Evolutionary conservation across 1,140 invertebrate genomes (phyloP).

Genomic region (Aplysia californica): DNA sequence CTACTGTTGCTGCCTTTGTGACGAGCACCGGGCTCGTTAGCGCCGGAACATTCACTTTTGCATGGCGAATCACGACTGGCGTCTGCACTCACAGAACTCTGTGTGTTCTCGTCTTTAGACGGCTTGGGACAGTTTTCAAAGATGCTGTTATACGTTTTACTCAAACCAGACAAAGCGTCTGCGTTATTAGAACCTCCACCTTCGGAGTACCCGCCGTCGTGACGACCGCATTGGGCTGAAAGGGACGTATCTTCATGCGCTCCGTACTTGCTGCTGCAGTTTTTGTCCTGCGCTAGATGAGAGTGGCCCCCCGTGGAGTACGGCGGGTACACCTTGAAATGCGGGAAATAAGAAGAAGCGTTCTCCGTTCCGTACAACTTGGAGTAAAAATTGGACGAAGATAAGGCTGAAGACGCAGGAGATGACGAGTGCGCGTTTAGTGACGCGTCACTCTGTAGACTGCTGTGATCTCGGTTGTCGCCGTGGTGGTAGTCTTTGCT

Average conservation of each 20-base stretch:
- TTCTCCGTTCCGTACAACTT: background rate
- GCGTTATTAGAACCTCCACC: background rate
- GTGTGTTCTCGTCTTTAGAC: background rate
- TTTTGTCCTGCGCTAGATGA: background rate
- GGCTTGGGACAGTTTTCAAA: background rate
- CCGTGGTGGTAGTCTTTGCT: background rate
- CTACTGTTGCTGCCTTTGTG: background rate
- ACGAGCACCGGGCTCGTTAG: no score
- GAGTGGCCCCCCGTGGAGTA: background rate
- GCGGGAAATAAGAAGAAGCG: background rate
- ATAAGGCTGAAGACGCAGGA: no score
- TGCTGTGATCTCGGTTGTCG: background rate
- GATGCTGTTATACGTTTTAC: background rate
- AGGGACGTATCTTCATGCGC: no score
- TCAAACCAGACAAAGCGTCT: background rate
- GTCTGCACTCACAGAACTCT: background rate
- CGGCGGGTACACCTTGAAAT: conserved; percentile 11
- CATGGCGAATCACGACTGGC: background rate
- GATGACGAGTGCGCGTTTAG: background rate
- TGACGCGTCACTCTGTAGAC: background rate
- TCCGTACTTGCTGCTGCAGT: background rate
- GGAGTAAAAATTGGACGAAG: no score
- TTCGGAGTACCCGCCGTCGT: background rate
- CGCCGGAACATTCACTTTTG: no score
- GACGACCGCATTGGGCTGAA: no score